Evolutionary conservation across 2,113 vertebrate genomes (phyloP), one percentile per base, ranked within the genome.

Genomic region (Datnioides undecimradiatus): DNA sequence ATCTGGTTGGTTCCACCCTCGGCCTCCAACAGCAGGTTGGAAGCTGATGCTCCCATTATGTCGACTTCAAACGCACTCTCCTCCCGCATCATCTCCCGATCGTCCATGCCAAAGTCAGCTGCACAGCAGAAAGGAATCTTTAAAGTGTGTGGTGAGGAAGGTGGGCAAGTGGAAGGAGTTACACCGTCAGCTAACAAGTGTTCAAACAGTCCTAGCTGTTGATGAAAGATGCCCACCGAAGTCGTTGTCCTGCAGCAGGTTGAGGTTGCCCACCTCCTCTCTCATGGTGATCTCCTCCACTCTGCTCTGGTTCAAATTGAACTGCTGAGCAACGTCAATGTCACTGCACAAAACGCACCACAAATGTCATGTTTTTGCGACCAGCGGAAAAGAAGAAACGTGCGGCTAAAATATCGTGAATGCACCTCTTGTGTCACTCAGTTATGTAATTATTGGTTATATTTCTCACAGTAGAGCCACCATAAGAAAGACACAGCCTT

Each of bases 281-380:
- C 98, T 95, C 98, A 99, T 99, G 72, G 98, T 99, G 91, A 99
- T 99, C 92, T 99, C 98, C 93, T 99, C 98, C 70, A 97, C 98
- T 94, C 98, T 95, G 77, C 98, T 99, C 93, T 99, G 98, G 92
- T 99, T 99, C 92, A 99, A 91, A 82, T 97, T 98, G 93, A 99
- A 99, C 89, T 99, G 98, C 93, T 99, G 97, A 76, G 98, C 98
- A 63, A 99, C 97, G 82, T 99, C 98, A 33, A 99, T 98, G 92
- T 99, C 98, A 90, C 98, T 99, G 88, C 31, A 92, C 33, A 76
- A 51, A 76, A 76, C 49, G 76, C 48, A 51, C 49, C 23, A 60
- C 38, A 40, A 65, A 57, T 23, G 2, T 0, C 1, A 23, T 19
- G 0, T 23, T 25, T 19, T 2, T n/a, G n/a, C n/a, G n/a, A n/a